These are phyloP conservation scores for Hippocampus comes DNA, from an alignment of 2,113 vertebrate genomes.

Conservation along the genomic window DNA sequence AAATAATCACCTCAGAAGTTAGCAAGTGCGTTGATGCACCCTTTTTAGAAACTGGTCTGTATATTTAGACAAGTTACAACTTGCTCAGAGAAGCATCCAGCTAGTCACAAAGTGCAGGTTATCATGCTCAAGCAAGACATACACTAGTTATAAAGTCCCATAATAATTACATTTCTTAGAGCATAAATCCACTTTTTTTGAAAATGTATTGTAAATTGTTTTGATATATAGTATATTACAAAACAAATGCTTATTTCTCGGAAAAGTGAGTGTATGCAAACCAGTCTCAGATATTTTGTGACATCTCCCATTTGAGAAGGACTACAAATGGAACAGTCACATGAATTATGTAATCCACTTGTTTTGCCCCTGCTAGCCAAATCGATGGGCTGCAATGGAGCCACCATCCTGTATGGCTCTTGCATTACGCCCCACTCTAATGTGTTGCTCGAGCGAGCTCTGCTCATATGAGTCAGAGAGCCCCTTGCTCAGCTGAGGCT, in stretches of 20 bases:
- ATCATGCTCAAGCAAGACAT: background rate
- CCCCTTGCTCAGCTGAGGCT: constrained; percentile 42
- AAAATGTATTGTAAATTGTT: background rate
- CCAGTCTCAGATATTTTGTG: constrained; percentile 1
- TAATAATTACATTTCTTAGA: background rate
- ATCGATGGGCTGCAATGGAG: constrained; percentile 49
- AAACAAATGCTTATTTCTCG: background rate
- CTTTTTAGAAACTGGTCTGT: background rate
- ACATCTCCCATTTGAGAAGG: constrained; percentile 1
- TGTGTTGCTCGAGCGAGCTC: constrained; percentile 38
- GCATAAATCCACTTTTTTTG: background rate
- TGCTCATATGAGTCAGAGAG: constrained; percentile 36
- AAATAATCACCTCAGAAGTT: background rate
- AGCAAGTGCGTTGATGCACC: background rate
- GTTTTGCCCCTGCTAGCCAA: constrained; percentile 31
- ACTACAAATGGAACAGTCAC: constrained; percentile 39
- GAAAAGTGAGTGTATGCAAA: background rate
- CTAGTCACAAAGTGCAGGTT: background rate
- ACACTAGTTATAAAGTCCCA: background rate
- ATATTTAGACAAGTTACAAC: background rate
- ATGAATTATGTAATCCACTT: constrained; percentile 66
- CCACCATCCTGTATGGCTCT: constrained; percentile 24
- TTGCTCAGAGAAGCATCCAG: background rate
- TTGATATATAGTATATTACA: background rate
- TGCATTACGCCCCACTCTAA: constrained; percentile 56